Conservation (phyloP, 1,140 invertebrate species). For the Drosophila serrata region DNA sequence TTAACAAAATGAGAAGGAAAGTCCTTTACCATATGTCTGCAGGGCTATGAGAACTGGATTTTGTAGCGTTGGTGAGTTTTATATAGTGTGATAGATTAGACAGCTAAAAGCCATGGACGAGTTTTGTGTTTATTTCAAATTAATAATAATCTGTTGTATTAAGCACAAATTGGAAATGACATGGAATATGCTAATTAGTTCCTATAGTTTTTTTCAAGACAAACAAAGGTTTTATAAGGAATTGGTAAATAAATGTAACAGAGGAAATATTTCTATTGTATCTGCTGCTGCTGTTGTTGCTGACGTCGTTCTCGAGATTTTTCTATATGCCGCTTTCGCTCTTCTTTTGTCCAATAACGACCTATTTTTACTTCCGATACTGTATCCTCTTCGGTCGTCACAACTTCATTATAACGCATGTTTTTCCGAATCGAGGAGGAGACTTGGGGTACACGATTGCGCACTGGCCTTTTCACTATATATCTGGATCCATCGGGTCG, state of each 20-base stretch:
- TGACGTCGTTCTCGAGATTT: slow-evolving; percentile 89
- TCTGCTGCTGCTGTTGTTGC: slow-evolving; percentile 80
- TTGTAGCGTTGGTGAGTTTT: background rate
- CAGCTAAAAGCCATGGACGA: background rate
- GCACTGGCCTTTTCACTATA: slow-evolving; percentile 90
- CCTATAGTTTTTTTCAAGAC: background rate
- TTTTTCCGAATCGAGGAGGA: slow-evolving; percentile 48
- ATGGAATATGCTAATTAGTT: background rate
- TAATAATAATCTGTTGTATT: background rate
- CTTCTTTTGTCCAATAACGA: slow-evolving; percentile 93
- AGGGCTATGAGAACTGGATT: background rate
- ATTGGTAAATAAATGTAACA: background rate
- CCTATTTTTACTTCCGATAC: slow-evolving; percentile 93
- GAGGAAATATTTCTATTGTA: slow-evolving; percentile 19
- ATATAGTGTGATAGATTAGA: background rate
- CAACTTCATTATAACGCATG: slow-evolving; percentile 89
- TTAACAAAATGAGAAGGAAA: slow-evolving; percentile 1
- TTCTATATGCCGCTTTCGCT: slow-evolving; percentile 91
- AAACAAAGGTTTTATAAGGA: slow-evolving; percentile 3
- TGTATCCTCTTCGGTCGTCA: slow-evolving; percentile 93
- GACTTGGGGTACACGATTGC: slow-evolving; percentile 87
- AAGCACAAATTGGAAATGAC: background rate
- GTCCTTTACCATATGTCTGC: background rate
- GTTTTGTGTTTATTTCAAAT: background rate
- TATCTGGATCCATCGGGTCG: slow-evolving; percentile 92